Percentiles rank a stretch among this genome's conserved stretches.
Conservation (phyloP, 2,888 invertebrate genomes). For the Drosophila eohydei region DNA sequence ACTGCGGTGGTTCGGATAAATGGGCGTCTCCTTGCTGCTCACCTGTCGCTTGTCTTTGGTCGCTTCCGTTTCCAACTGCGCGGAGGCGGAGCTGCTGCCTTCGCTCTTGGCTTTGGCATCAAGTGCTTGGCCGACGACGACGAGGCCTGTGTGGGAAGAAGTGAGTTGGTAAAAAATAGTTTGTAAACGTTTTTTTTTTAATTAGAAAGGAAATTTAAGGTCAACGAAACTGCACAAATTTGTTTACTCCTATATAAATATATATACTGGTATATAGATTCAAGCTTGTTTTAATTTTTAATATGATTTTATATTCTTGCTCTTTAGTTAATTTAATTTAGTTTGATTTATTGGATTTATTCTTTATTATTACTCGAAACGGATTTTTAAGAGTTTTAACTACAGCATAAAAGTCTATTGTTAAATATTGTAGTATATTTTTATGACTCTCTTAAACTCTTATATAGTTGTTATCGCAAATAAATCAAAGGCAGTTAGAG, state of each 20-base stretch:
- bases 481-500: not conserved
- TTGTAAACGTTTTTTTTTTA: not conserved
- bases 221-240: not conserved
- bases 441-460: not conserved
- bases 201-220: constrained; percentile 1
- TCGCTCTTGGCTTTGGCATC: constrained; percentile 65
- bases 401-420: constrained; percentile 5
- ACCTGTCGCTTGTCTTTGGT: constrained; percentile 84
- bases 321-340: not conserved
- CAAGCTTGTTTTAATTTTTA: not conserved
- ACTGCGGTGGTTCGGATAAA: constrained; percentile 82
- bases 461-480: not conserved
- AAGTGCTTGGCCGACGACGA: constrained; percentile 53
- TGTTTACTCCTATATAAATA: not conserved
- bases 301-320: too few species aligned
- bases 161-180: not conserved
- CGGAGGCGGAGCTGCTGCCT: constrained; percentile 42
- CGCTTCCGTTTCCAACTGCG: constrained; percentile 54
- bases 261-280: too few species aligned
- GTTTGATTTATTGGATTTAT: not conserved
- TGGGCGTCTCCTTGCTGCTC: constrained; percentile 78
- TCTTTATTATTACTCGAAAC: not conserved
- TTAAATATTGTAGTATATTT: not conserved
- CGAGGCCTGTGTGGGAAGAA: constrained; percentile 54
- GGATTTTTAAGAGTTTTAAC: not conserved